Conservation (phyloP, 2,113 vertebrate species). For the Sylvia atricapilla region DNA sequence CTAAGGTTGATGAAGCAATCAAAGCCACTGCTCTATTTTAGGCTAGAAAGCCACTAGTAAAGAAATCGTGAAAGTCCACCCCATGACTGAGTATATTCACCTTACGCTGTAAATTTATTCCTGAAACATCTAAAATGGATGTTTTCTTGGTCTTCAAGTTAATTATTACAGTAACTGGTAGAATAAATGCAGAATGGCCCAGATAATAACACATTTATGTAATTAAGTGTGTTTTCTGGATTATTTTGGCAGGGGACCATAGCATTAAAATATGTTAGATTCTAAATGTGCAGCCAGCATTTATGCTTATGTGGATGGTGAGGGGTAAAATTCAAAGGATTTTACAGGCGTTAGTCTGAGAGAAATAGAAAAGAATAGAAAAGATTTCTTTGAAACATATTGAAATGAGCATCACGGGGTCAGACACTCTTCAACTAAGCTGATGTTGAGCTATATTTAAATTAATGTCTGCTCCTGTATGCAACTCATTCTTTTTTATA, state of each 20-base stretch:
- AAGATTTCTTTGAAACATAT: neutral
- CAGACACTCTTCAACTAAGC: neutral
- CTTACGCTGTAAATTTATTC: neutral
- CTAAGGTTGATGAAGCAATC: neutral
- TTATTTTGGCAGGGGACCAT: neutral
- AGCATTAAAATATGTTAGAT: neutral
- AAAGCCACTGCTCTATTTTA: neutral
- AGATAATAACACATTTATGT: neutral
- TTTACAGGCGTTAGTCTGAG: neutral
- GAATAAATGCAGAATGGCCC: neutral
- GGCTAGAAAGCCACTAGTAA: neutral
- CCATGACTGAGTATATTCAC: neutral
- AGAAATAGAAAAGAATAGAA: neutral
- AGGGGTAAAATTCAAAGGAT: neutral
- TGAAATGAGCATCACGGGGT: neutral
- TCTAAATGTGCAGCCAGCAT: neutral
- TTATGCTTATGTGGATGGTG: neutral
- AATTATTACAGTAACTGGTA: neutral
- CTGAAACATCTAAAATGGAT: neutral
- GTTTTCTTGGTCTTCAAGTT: neutral
- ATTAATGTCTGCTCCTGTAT: neutral
- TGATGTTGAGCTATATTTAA: neutral
- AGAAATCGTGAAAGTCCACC: neutral
- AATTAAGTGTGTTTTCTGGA: neutral
- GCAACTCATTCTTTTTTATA: accelerated